These are phyloP conservation scores for Temnothorax rugatulus DNA, from an alignment of 2,888 invertebrate species.

Conservation along the genomic window DNA sequence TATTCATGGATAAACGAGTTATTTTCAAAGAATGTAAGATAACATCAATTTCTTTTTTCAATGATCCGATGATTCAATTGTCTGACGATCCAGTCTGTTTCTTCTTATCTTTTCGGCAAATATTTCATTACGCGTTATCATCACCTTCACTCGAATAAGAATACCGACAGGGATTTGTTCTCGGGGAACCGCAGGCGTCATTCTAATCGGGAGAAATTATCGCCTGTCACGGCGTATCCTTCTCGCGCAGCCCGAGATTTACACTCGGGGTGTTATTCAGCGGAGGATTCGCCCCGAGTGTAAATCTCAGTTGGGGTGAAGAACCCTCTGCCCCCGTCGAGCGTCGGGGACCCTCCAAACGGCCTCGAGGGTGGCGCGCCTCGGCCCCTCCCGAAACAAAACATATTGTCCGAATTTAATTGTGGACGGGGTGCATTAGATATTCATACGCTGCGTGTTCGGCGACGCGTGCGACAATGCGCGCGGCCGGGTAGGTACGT, in stretches of 20 bases:
- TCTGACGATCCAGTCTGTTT: neutral
- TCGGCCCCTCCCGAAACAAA: conserved; percentile 82
- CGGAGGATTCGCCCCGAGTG: conserved; percentile 55
- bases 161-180: conserved; percentile 57
- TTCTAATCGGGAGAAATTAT: conserved; percentile 69
- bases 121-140: conserved; percentile 38
- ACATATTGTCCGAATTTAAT: conserved; percentile 86
- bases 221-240: conserved; percentile 61
- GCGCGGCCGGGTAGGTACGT: conserved; percentile 45
- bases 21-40: neutral
- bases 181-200: conserved; percentile 30
- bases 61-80: neutral
- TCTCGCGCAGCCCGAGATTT: conserved; percentile 79
- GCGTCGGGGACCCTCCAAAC: conserved; percentile 57
- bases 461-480: conserved; percentile 82
- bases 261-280: conserved; percentile 80
- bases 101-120: neutral
- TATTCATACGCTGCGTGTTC: conserved; percentile 85
- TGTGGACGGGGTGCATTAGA: conserved; percentile 84
- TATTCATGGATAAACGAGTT: neutral
- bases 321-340: conserved; percentile 47
- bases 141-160: conserved; percentile 24
- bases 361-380: conserved; percentile 74
- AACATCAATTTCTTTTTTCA: neutral
- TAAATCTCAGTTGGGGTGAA: conserved; percentile 60